phyloP scores from a whole-genome alignment of 2,888 invertebrate species.

The Tipula vernalis region DNA sequence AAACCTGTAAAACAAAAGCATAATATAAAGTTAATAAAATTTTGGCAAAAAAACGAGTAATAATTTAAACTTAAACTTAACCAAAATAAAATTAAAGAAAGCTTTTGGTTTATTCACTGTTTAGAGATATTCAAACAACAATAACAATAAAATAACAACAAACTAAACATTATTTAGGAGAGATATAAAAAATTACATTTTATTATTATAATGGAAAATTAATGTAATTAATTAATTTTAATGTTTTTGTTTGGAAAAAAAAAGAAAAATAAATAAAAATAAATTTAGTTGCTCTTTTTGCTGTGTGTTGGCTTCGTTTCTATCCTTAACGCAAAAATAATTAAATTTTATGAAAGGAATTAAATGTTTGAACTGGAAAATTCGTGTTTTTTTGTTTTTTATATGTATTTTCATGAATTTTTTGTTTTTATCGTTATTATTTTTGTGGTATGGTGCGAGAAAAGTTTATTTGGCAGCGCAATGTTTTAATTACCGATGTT shows the following conservation, averaged over 20 bases:
- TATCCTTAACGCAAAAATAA: background rate
- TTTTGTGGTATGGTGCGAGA: background rate
- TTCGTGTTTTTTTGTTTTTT: background rate
- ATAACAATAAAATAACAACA: background rate
- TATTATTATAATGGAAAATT: background rate
- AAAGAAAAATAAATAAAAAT: background rate
- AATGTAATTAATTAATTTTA: background rate
- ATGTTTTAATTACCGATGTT: background rate
- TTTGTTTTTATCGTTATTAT: background rate
- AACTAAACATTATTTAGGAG: background rate
- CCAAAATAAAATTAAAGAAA: background rate
- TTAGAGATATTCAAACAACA: background rate
- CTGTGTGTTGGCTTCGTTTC: background rate
- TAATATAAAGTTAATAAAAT: conserved; percentile 9
- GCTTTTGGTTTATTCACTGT: background rate
- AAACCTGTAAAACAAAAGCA: conserved; percentile 44
- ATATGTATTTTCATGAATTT: background rate
- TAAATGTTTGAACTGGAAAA: background rate
- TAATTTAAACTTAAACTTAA: background rate
- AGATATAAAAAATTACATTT: background rate
- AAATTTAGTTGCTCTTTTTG: background rate
- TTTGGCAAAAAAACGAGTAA: background rate
- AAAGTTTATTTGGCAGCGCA: background rate
- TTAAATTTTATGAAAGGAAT: background rate
- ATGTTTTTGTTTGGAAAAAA: background rate